A percentile compares a stretch with the other conserved stretches of the same genome.
Evolutionary conservation across 2,888 invertebrate genomes (phyloP).

Genomic region (Electrophaes corylata): DNA sequence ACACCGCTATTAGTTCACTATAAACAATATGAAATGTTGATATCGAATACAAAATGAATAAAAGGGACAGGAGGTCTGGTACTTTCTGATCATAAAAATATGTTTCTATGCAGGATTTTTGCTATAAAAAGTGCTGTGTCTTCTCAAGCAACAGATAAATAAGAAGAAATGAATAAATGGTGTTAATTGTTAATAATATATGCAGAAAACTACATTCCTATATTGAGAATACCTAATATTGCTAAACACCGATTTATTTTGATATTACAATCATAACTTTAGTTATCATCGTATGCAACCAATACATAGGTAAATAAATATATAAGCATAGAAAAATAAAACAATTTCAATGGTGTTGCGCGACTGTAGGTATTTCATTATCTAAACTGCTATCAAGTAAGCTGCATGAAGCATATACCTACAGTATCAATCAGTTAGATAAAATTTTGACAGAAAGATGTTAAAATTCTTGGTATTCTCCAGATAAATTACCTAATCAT

Average conservation of each 20-base stretch:
- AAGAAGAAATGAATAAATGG: not conserved
- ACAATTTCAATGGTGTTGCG: slow-evolving; percentile 2
- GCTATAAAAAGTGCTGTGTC: too few species aligned
- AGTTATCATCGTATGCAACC: not conserved
- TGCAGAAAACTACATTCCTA: not conserved
- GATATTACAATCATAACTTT: not conserved
- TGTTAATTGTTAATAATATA: not conserved
- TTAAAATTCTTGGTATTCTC: slow-evolving; percentile 16
- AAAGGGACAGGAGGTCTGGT: too few species aligned
- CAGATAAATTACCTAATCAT: not conserved
- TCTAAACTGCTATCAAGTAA: slow-evolving; percentile 13
- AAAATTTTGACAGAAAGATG: slow-evolving; percentile 24
- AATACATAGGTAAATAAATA: too few species aligned
- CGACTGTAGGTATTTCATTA: slow-evolving; percentile 4
- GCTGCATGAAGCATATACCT: slow-evolving; percentile 10
- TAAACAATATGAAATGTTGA: too few species aligned
- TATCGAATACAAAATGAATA: too few species aligned
- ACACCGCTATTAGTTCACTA: too few species aligned
- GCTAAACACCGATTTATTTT: not conserved
- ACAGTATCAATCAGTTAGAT: slow-evolving; percentile 29
- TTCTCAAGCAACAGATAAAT: too few species aligned
- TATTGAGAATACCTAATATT: not conserved
- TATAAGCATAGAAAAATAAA: not conserved
- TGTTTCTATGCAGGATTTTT: too few species aligned
- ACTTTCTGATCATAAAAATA: too few species aligned